Evolutionary conservation across 2,113 vertebrate genomes (phyloP), one percentile per base, ranked within the genome.

Genomic region (Gallinago jamesoni): DNA sequence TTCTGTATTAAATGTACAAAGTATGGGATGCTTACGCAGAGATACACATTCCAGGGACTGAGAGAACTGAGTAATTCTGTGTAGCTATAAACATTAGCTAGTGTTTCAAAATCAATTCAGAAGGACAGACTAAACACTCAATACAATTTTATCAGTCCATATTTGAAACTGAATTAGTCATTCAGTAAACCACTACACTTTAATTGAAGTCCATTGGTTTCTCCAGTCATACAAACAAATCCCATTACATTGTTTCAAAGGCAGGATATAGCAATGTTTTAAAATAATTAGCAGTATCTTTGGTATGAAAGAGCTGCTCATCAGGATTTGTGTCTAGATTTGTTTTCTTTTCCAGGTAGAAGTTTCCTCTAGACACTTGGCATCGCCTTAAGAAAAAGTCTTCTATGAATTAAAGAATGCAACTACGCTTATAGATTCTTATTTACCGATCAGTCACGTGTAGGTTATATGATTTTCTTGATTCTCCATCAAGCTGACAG

Each of bases 261-360:
- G 52, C 81, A 92, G 56, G 50, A 76, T 16, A 18, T 3, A 84
- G 35, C 57, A 84, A 43, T 1, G 43, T 45, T 86, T 73, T 72
- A 19, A 24, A 93, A 37, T 63, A 67, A 87, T 72, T 56, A 76
- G 68, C 2, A 2, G 35, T 50, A 76, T 53, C 43, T 81, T 86
- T 20, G 15, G 31, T 77, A 92, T 77, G 41, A 82, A 50, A 82
- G 72, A 93, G 41, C 28, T 74, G 41, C 48, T 76, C 35, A 57
- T 53, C 35, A 90, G 45, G 47, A 63, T 77, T 69, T 45, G 20
- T 59, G 27, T 24, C 81, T 95, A 93, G 66, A 92, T 96, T 52
- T 77, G 67, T 91, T 92, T 97, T 90, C 70, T 75, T 97, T 98
- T 96, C 80, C 85, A 89, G 68, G 84, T 59, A 91, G 66, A 96